Base-by-base conservation (phyloP, 2,797 vertebrate species). In the Hippopotamyrus pictus region DNA sequence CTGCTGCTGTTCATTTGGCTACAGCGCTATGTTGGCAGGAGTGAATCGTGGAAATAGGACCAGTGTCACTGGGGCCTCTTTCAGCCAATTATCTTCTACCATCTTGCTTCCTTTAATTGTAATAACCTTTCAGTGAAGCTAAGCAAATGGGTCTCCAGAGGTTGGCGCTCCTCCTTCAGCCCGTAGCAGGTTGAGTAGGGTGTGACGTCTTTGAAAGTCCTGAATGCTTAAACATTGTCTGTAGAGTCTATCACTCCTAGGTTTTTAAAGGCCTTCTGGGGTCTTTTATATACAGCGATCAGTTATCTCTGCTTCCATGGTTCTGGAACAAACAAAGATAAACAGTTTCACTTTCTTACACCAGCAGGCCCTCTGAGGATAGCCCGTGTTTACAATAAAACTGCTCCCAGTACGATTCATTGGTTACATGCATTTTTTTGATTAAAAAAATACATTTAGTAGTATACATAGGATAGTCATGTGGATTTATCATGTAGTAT, bases 311-410 rank as follows among this genome's bases (percentile, higher is more conserved):
- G 29, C 65, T 73, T 73, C 65, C 65, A 73, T 73, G 65, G 65
- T 73, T 73, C 65, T 73, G 65, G 65, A 73, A 73, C 65, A 73
- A 73, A 73, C 29, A 73, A 73, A 33, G 65, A 73, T 73, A 73
- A 73, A 37, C 33, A 33, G 65, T 73, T 73, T 73, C 29, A 73
- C 14, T 73, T 73, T 73, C 65, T 73, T 33, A 37, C 65, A 37
- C 65, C 65, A 73, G 65, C 29, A 37, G 12, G 33, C 37, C 65
- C 65, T 73, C 65, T 6, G 29, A 37, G 65, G 65, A 73, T 73
- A 73, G 29, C 29, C 29, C 37, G 29, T 73, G 65, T 37, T 73
- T 73, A 17, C 65, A 73, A 17, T 73, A 73, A 73, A 73, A 73
- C 12, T 33, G 29, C 65, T 73, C 65, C 65, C 65, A 73, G 65